These are phyloP conservation scores for Microdon myrmicae DNA, from an alignment of 2,888 invertebrate genomes.

Conservation along the genomic window DNA sequence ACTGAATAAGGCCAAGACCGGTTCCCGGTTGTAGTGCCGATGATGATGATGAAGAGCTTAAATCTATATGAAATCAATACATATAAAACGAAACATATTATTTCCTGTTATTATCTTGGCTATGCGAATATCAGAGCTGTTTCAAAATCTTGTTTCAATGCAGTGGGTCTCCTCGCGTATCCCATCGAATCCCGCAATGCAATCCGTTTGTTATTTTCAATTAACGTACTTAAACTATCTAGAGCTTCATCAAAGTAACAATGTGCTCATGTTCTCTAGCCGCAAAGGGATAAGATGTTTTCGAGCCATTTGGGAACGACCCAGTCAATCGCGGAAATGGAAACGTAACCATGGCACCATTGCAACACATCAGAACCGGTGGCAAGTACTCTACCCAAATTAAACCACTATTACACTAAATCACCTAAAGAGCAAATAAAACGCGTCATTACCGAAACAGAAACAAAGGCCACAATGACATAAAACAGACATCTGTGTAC, in stretches of 20 bases:
- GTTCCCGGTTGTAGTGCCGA: no score
- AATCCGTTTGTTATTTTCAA: conserved; percentile 10
- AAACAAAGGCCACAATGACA: conserved; percentile 45
- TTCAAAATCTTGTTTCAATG: no score
- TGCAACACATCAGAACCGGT: no score
- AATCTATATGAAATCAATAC: no score
- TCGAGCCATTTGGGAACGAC: conserved; percentile 12
- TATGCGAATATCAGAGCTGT: no score
- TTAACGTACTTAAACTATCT: conserved; percentile 21
- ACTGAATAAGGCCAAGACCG: no score
- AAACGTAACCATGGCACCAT: conserved; percentile 5
- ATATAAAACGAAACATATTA: no score
- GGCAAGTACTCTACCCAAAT: conserved; percentile 43
- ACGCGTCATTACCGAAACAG: conserved; percentile 48
- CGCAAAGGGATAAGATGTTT: no score
- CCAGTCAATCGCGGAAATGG: background rate
- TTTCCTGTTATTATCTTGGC: no score
- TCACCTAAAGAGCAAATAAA: conserved; percentile 51
- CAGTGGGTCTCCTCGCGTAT: no score
- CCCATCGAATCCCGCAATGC: no score
- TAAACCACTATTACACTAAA: conserved; percentile 50
- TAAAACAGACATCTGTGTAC: conserved; percentile 30
- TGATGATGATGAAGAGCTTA: no score
- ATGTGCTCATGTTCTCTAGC: conserved; percentile 17
- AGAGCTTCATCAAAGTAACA: conserved; percentile 18